These are phyloP conservation scores for Chaetops frenatus DNA, from an alignment of 2,113 vertebrate species.

Conservation along the genomic window DNA sequence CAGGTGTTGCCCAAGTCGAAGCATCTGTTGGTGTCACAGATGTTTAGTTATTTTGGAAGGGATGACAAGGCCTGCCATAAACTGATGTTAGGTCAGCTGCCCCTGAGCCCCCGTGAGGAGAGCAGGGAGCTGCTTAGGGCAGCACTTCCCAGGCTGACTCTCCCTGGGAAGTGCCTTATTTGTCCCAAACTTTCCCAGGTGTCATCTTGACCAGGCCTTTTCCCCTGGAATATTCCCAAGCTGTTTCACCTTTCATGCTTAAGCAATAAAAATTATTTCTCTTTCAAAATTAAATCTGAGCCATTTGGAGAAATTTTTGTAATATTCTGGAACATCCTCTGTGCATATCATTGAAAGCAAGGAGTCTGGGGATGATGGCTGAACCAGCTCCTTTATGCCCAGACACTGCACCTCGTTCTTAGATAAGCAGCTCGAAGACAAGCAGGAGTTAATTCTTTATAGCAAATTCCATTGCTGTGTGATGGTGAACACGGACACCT, in stretches of 20 bases:
- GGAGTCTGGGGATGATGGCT: not conserved
- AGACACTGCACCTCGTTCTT: not conserved
- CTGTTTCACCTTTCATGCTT: not conserved
- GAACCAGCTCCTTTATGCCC: not conserved
- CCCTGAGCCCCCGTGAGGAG: not conserved
- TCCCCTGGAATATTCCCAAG: not conserved
- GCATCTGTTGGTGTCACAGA: not conserved
- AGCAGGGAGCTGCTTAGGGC: not conserved
- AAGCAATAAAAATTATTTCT: not conserved
- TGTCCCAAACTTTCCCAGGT: not conserved
- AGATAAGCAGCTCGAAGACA: not conserved
- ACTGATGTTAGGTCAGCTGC: not conserved
- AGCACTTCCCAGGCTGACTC: not conserved
- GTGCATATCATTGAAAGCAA: not conserved
- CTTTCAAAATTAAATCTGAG: not conserved
- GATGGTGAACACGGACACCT: conserved; percentile 61
- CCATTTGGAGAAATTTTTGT: not conserved
- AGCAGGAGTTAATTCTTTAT: not conserved
- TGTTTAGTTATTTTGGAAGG: not conserved
- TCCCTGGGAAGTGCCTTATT: not conserved
- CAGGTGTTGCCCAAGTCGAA: not conserved
- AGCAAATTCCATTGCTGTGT: not conserved
- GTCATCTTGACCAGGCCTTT: not conserved
- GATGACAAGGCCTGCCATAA: not conserved
- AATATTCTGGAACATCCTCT: not conserved